phyloP scores from a whole-genome alignment of 2,113 vertebrate genomes.

The Meriones unguiculatus region DNA sequence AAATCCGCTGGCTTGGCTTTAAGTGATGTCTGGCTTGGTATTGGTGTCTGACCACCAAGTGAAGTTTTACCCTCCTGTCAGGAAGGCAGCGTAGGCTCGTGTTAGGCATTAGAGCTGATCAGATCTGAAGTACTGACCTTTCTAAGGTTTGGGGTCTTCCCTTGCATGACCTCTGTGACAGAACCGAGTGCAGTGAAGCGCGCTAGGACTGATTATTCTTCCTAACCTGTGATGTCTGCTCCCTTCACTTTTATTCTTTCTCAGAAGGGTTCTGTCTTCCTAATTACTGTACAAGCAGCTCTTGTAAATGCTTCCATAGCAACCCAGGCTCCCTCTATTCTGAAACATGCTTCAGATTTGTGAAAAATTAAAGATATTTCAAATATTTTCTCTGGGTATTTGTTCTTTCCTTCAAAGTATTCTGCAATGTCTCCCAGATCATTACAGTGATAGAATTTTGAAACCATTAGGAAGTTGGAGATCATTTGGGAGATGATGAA shows the following conservation, averaged over 20 bases:
- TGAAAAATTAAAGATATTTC: not conserved
- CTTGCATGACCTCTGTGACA: not conserved
- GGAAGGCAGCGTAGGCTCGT: not conserved
- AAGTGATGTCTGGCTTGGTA: not conserved
- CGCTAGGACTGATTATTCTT: not conserved
- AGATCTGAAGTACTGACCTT: not conserved
- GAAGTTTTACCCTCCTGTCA: not conserved
- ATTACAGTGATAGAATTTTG: not conserved
- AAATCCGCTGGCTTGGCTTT: not conserved
- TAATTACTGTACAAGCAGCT: not conserved
- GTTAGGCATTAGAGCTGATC: not conserved
- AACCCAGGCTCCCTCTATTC: not conserved
- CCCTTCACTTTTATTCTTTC: not conserved
- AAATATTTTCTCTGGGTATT: not conserved
- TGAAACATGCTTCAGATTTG: not conserved
- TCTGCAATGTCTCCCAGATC: not conserved
- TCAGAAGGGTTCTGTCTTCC: not conserved
- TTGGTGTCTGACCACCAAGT: not conserved
- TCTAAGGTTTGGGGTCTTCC: not conserved
- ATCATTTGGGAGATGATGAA: not conserved
- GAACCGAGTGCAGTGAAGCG: not conserved
- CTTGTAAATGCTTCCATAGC: not conserved
- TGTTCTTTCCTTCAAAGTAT: constrained; percentile 26
- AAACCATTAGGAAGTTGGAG: not conserved
- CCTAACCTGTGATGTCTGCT: not conserved